Base-by-base conservation (phyloP, 2,113 vertebrate genomes). In the Odontesthes bonariensis region DNA sequence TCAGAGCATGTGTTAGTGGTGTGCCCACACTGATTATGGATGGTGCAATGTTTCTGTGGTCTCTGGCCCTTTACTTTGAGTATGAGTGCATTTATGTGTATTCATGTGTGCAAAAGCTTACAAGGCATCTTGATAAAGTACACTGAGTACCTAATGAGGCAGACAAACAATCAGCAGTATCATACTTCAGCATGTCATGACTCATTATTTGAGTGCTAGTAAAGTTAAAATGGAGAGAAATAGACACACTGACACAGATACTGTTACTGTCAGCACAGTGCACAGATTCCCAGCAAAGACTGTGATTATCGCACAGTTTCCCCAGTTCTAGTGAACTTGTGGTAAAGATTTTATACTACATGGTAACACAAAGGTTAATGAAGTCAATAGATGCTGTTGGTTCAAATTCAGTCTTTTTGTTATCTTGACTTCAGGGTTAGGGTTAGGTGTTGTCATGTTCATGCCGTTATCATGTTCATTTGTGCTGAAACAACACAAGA, bases 71-170 rank as follows among this genome's bases (percentile, higher is more conserved):
- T 32, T 16, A 12, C 27, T 69, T 33, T 33, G 27, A 0, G 40
- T 49, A 4, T 54, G 17, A 0, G 27, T 11, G 20, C 72, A 65
- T 73, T 8, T 38, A 12, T 35, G 17, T n/a, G 46, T 49, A 5
- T 38, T 38, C 10, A 10, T 38, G 35, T 38, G 6, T 10, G 10
- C 10, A 38, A 49, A 49, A n/a, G 64, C 72, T 31, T 65, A 65
- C 56, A 60, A 44, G 49, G 44, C 23, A 44, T 71, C 51, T 51
- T 33, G 56, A 53, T 69, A 76, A 73, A 77, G 82, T 61, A 77
- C 84, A 87, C 60, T 86, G 77, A 38, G 27, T n/a, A 72, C 58
- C 73, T 89, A 91, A 92, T 75, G 79, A 90, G 75, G 80, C 64
- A 65, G 65, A 76, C 55, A 75, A 55, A 73, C 52, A 64, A 72